Conservation (phyloP, 2,113 vertebrate species). For the Brachyistius frenatus region DNA sequence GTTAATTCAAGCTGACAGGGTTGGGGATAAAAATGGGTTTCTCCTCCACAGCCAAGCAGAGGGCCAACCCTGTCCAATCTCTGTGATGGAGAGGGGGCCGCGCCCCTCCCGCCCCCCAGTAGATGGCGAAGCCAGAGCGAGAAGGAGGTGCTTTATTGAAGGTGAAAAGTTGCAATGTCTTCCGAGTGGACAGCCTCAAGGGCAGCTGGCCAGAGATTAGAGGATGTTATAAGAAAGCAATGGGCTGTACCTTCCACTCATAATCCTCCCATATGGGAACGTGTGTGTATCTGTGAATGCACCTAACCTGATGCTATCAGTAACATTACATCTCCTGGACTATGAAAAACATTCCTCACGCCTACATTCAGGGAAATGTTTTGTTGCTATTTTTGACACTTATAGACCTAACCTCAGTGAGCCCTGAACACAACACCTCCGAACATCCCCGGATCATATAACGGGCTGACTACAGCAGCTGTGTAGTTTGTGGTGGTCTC, state of each 20-base stretch:
- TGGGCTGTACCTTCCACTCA: constrained; percentile 77
- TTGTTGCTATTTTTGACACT: constrained; percentile 31
- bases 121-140: constrained; percentile 46
- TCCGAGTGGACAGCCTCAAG: constrained; percentile 76
- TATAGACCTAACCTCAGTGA: not conserved
- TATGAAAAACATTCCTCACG: constrained; percentile 48
- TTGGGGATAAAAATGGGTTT: constrained; percentile 74
- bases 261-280: constrained; percentile 70
- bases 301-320: constrained; percentile 58
- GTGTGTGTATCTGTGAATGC: constrained; percentile 38
- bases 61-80: constrained; percentile 71
- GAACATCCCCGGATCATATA: not conserved
- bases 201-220: constrained; percentile 79
- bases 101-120: constrained; percentile 35
- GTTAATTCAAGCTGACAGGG: constrained; percentile 78
- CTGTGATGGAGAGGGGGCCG: constrained; percentile 62
- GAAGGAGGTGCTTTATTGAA: constrained; percentile 69
- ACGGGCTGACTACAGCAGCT: not conserved
- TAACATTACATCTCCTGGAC: constrained; percentile 57
- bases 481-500: not conserved
- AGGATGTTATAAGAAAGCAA: constrained; percentile 83
- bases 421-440: not conserved
- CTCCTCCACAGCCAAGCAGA: constrained; percentile 62
- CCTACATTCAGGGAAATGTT: constrained; percentile 37
- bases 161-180: constrained; percentile 80